Evolutionary conservation across 2,797 vertebrate genomes (phyloP).

Genomic region (Calcarius lapponicus): DNA sequence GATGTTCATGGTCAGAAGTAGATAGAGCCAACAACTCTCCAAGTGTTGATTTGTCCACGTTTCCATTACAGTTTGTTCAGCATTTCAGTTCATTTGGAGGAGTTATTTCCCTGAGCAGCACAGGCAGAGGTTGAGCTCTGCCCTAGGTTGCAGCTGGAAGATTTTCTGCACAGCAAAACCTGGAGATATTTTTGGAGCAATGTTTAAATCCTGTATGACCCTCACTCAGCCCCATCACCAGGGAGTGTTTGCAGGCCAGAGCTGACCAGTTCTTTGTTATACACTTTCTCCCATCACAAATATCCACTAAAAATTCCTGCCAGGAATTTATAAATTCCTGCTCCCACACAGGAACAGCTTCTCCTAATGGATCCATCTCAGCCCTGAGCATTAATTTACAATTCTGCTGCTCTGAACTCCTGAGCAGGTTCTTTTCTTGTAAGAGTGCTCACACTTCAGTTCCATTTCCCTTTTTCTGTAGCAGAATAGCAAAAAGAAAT

Average conservation of each 20-base stretch:
- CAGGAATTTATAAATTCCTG: not conserved
- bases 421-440: not conserved
- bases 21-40: not conserved
- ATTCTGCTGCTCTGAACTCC: not conserved
- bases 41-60: not conserved
- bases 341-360: not conserved
- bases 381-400: not conserved
- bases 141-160: not conserved
- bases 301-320: not conserved
- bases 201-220: not conserved
- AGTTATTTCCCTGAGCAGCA: not conserved
- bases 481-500: not conserved
- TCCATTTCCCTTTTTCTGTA: not conserved
- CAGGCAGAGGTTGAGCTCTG: not conserved
- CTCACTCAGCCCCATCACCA: not conserved
- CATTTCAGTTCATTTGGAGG: not conserved
- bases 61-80: not conserved
- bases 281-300: not conserved
- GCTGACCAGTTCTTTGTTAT: not conserved
- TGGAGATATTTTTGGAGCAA: not conserved
- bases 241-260: not conserved
- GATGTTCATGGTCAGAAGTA: not conserved
- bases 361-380: not conserved
- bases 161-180: not conserved
- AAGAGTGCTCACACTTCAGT: not conserved